Percentiles rank a stretch among this genome's conserved stretches.
Evolutionary conservation across 1,140 invertebrate genomes (phyloP).

Genomic region (Brachionus sp.): DNA sequence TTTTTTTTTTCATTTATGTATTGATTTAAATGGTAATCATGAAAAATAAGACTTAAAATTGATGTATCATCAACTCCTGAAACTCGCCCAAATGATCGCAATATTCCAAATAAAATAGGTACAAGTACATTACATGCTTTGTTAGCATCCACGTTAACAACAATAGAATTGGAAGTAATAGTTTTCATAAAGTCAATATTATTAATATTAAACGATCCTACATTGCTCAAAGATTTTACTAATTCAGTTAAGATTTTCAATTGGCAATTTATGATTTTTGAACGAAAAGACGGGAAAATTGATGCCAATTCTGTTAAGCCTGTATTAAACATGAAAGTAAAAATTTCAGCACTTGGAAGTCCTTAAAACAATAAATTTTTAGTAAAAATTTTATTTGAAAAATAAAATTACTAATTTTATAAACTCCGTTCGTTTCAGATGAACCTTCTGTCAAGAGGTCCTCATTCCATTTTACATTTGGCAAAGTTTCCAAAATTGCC

Average conservation of each 20-base stretch:
- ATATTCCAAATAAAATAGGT: constrained; percentile 1
- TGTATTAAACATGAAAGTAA: constrained; percentile 54
- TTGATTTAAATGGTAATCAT: constrained; percentile 9
- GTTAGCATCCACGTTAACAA: constrained; percentile 19
- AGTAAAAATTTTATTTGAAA: not conserved
- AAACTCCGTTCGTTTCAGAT: constrained; percentile 48
- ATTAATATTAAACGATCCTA: not conserved
- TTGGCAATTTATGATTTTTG: constrained; percentile 51
- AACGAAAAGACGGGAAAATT: constrained; percentile 48
- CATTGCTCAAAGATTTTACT: constrained; percentile 46
- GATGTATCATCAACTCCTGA: constrained; percentile 9
- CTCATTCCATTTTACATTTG: constrained; percentile 52
- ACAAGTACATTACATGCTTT: constrained; percentile 23
- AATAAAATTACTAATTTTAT: not conserved
- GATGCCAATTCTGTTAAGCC: constrained; percentile 52
- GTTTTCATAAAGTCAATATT: constrained; percentile 42
- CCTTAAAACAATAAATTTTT: constrained; percentile 47
- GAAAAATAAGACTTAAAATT: constrained; percentile 37
- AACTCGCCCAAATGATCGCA: constrained; percentile 20
- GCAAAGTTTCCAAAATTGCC: constrained; percentile 48
- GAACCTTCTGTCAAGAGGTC: constrained; percentile 50
- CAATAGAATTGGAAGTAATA: constrained; percentile 16
- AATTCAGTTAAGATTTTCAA: constrained; percentile 49
- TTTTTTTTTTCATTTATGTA: not conserved
- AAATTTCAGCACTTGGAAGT: constrained; percentile 54